Conservation (phyloP, 2,888 invertebrate genomes). For the Pseudoips prasinana region DNA sequence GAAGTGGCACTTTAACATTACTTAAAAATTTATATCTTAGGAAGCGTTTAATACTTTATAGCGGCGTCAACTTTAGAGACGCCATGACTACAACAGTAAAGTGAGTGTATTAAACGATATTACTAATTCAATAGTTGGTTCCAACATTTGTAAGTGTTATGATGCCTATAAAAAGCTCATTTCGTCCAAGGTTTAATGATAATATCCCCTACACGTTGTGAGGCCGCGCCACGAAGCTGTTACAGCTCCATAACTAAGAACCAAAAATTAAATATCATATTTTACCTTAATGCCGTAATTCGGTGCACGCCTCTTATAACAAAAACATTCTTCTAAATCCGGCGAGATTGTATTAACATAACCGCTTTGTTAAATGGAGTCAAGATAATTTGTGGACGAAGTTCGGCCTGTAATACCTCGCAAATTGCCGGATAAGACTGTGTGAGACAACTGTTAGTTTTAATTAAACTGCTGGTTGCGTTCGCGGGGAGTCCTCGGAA, state of each 20-base stretch:
- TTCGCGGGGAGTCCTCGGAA: slow-evolving; percentile 73
- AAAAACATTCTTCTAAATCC: slow-evolving; percentile 74
- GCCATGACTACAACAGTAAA: slow-evolving; percentile 53
- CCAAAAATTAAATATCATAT: slow-evolving; percentile 61
- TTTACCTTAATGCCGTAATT: slow-evolving; percentile 68
- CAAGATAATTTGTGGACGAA: slow-evolving; percentile 80
- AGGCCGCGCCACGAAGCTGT: slow-evolving; percentile 40
- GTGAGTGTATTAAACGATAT: slow-evolving; percentile 61
- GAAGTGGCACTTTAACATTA: no score
- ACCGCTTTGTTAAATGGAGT: slow-evolving; percentile 79
- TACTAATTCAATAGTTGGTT: slow-evolving; percentile 70
- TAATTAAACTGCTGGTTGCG: slow-evolving; percentile 80
- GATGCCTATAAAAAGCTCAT: slow-evolving; percentile 68
- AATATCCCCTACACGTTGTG: slow-evolving; percentile 45
- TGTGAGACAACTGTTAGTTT: slow-evolving; percentile 82
- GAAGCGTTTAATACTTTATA: slow-evolving; percentile 58
- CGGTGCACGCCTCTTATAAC: slow-evolving; percentile 60
- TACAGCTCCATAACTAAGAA: slow-evolving; percentile 46
- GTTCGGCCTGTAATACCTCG: slow-evolving; percentile 80
- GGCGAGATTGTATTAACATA: slow-evolving; percentile 76
- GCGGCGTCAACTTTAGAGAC: slow-evolving; percentile 47
- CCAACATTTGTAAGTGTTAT: slow-evolving; percentile 65
- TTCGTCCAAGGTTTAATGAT: slow-evolving; percentile 61
- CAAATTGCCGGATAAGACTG: slow-evolving; percentile 82
- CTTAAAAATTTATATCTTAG: slow-evolving; percentile 29